These are phyloP conservation scores for Heteromurus nitidus DNA, from an alignment of 2,888 invertebrate genomes.

Conservation along the genomic window DNA sequence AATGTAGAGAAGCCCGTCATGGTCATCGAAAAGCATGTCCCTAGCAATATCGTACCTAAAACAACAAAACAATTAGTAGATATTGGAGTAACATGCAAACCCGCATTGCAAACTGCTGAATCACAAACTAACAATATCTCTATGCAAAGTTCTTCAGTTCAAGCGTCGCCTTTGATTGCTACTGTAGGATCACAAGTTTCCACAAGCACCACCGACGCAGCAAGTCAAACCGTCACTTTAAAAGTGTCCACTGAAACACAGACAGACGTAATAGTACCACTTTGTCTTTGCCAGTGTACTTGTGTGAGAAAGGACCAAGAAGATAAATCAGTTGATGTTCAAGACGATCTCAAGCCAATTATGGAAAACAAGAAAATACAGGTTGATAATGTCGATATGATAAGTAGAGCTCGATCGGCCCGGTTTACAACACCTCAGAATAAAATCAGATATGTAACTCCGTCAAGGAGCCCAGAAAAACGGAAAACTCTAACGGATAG, in stretches of 20 bases:
- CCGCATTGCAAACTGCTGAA: neutral
- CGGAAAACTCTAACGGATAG: conserved; percentile 12
- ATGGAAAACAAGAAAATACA: conserved; percentile 52
- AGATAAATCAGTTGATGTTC: conserved; percentile 15
- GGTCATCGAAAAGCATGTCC: too few species aligned
- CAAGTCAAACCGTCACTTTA: neutral
- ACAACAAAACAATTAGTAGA: neutral
- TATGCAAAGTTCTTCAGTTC: neutral
- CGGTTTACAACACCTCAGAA: conserved; percentile 51
- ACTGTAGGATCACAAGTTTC: neutral
- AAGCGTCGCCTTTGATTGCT: neutral
- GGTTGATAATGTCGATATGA: conserved; percentile 41
- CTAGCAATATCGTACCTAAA: too few species aligned
- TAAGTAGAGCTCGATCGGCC: conserved; percentile 22
- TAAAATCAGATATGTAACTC: conserved; percentile 22
- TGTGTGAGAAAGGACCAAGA: conserved; percentile 31
- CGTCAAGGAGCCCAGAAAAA: conserved; percentile 51
- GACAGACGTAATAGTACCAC: conserved; percentile 28
- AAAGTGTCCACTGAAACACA: conserved; percentile 26
- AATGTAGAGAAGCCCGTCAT: too few species aligned
- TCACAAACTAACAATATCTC: neutral
- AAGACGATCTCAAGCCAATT: conserved; percentile 44
- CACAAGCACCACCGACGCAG: neutral
- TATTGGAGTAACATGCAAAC: neutral
- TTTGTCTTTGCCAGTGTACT: conserved; percentile 55